Percentiles rank a stretch among this genome's conserved stretches.
These are phyloP conservation scores for Conus canariensis DNA, from an alignment of 2,888 invertebrate species.

Conservation along the genomic window DNA sequence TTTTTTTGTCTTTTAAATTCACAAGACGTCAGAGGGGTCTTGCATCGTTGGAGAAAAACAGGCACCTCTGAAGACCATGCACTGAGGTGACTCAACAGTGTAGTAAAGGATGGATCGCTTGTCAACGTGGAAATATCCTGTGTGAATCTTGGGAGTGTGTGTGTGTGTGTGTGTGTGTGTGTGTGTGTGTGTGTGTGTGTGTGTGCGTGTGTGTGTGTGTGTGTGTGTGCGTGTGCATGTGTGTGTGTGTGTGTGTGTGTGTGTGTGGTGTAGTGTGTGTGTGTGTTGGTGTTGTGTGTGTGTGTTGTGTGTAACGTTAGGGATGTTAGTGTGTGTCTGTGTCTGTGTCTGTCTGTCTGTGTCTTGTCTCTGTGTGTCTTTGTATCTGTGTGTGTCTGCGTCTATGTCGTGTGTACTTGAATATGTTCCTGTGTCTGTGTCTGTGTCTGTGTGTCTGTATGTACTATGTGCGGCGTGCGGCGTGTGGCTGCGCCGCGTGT, in stretches of 20 bases:
- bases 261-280: no score
- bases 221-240: neutral
- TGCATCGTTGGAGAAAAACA: no score
- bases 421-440: neutral
- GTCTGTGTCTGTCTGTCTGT: neutral
- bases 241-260: neutral
- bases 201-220: neutral
- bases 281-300: no score
- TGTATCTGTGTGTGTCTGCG: neutral
- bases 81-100: no score
- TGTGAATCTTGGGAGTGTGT: neutral
- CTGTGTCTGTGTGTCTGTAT: neutral
- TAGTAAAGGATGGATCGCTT: no score
- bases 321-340: neutral
- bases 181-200: neutral
- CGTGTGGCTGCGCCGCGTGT: neutral
- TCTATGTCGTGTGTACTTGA: neutral
- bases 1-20: no score
- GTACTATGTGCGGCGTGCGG: neutral
- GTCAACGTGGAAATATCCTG: neutral
- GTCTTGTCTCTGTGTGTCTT: neutral
- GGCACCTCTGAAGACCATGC: no score
- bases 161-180: slow-evolving; percentile 6
- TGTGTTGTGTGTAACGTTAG: neutral
- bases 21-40: no score